Percentiles rank a stretch among this genome's conserved stretches.
These are phyloP conservation scores for Halcyon smyrnensis DNA, from an alignment of 2,797 vertebrate species.

Conservation along the genomic window DNA sequence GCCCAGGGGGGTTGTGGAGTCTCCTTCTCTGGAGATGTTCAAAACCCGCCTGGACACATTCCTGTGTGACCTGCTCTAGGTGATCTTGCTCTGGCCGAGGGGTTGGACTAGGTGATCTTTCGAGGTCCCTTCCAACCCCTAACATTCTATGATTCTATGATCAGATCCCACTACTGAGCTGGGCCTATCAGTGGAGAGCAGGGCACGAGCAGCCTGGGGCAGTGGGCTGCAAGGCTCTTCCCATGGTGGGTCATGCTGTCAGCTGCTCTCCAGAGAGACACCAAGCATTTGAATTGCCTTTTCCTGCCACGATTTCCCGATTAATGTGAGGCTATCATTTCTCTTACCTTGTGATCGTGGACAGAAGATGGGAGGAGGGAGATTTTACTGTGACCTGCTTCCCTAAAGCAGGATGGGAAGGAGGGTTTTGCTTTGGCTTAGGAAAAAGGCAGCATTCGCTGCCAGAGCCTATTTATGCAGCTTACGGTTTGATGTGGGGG, in stretches of 20 bases:
- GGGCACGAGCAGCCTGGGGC: neutral
- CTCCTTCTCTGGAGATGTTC: no score
- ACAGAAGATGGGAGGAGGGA: neutral
- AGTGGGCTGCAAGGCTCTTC: neutral
- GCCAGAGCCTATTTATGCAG: neutral
- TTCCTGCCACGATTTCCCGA: neutral
- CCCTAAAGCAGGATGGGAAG: neutral
- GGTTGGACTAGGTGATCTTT: no score
- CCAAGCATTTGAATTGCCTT: neutral
- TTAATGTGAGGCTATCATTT: neutral
- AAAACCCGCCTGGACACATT: no score
- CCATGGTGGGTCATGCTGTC: neutral
- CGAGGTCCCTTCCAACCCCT: no score
- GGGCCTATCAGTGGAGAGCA: rapidly evolving
- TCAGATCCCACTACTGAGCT: neutral
- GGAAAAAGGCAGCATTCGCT: neutral
- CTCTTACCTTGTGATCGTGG: neutral
- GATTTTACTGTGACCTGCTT: neutral
- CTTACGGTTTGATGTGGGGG: neutral
- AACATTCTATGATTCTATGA: no score
- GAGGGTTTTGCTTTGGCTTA: neutral
- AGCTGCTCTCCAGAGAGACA: neutral
- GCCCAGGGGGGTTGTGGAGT: no score
- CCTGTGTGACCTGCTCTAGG: no score
- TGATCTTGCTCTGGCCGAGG: no score